Evolutionary conservation across 1,140 invertebrate species (phyloP), one percentile per base, ranked within the genome.

Genomic region (Drosophila azteca): DNA sequence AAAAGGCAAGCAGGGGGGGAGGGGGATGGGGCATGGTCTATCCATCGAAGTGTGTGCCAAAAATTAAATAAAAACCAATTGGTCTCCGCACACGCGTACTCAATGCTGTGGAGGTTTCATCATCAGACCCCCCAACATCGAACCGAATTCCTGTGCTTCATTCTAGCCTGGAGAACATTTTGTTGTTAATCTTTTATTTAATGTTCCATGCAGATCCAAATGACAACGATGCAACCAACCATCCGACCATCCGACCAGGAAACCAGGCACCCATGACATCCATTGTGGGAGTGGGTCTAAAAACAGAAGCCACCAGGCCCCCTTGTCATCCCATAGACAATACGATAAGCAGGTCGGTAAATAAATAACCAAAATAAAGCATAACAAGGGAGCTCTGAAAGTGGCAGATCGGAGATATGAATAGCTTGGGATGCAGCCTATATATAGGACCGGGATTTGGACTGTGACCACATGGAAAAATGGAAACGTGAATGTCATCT

Each of bases 51-150:
- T 79, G 79, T 83, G 83, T 83, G 84, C 83, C 83, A 57, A 64
- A 88, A 87, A 88, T 77, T 83, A 24, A 88, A 87, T 87, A 76
- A 79, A 87, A 83, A 88, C 59, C 79, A 87, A 87, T 87, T 87
- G 60, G 48, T 17, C 48, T 13, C 29, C 77, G 59, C 63, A 77
- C 59, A 77, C 66, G 63, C 54, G 46, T 69, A 26, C 24, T 26
- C 45, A 39, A 51, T 45, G 15, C 59, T n/a, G 20, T 52, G 48
- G 50, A 29, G 54, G 41, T 55, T 61, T 39, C 71, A 72, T 73
- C 71, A 54, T 58, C 45, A 49, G 7, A 7, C 9, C 24, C 31
- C 35, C 7, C 35, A 39, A 39, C 35, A 5, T 4, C 35, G 3
- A 13, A 13, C 4, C 35, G 5, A 39, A 39, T 39, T 39, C 35